Evolutionary conservation across 2,888 invertebrate genomes (phyloP), one percentile per base, ranked within the genome.

Genomic region (Rotaria macrura): DNA sequence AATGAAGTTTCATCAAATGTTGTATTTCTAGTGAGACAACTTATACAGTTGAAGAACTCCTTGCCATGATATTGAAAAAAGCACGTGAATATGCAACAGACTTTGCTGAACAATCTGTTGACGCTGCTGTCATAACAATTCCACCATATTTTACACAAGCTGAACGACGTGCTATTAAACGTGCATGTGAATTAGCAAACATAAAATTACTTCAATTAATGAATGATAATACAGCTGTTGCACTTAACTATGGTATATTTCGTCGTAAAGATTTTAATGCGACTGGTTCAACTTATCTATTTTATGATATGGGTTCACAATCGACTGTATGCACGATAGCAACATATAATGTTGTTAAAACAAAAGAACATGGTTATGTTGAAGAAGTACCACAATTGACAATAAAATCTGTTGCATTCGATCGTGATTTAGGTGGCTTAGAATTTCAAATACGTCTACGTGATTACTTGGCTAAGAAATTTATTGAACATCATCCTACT

Each of bases 301-400:
- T 99, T 92, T 99, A 96, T 90, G 99, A 99, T 90, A 96, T 99
- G 96, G 99, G 99, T 12, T 95, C 99, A 0, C 94, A 94, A 14
- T 95, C 95, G 87, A 97, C 98, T 0, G 94, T 95, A 40, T 97
- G 95, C 0, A 94, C 96, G 0, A 91, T 99, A 72, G 95, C 87
- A 90, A 90, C 89, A 23, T 91, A 91, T 87, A 89, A 90, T 85
- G 88, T 95, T 87, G 94, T 95, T 1, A 98, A 96, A 92, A 94
- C 94, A 85, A 96, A 97, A 92, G 97, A 97, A 87, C 94, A 94
- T 88, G 57, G 57, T n/a, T n/a, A n/a, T 57, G 93, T 94, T 10
- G 97, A 97, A 91, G 94, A 94, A 2, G 94, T 96, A 89, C 97
- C 97, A 0, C 96, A 97, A 89, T 92, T 97, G 83, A 94, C 94